A percentile compares a stretch with the other conserved stretches of the same genome.
These are phyloP conservation scores for Smithornis capensis DNA, from an alignment of 2,113 vertebrate genomes.

Conservation along the genomic window DNA sequence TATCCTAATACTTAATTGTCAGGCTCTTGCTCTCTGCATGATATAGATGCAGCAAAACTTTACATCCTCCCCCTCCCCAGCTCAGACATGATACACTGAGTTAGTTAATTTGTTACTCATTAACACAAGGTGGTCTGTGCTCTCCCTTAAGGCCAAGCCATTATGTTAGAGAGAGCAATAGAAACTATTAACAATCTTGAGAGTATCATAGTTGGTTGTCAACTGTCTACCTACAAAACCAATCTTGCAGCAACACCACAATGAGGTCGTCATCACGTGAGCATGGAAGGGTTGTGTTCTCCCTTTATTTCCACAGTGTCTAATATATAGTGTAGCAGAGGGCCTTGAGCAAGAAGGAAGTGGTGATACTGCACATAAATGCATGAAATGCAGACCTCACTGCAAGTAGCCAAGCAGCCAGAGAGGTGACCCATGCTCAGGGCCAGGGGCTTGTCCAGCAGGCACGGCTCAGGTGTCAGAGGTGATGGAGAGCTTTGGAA, in stretches of 20 bases:
- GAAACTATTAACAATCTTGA: neutral
- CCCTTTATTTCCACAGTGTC: neutral
- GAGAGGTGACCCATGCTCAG: accelerated
- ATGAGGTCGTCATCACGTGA: neutral
- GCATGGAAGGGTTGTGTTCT: neutral
- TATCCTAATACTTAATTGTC: neutral
- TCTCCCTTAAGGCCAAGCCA: neutral
- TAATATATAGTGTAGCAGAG: neutral
- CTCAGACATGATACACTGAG: neutral
- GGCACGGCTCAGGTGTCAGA: neutral
- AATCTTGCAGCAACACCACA: neutral
- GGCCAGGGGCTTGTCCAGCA: neutral
- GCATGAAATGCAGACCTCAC: neutral
- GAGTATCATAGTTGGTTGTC: neutral
- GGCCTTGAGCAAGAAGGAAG: slow-evolving; percentile 17
- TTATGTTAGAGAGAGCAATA: neutral
- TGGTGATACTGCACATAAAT: neutral
- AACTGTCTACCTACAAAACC: neutral
- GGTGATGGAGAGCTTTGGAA: neutral
- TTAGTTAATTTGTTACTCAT: neutral
- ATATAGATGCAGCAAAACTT: neutral
- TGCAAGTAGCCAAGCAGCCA: neutral
- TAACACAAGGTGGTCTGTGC: slow-evolving; percentile 6
- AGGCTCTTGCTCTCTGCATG: accelerated
- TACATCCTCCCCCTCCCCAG: neutral